Evolutionary conservation across 2,797 vertebrate species (phyloP), one percentile per base, ranked within the genome.

Genomic region (Linurgus olivaceus): DNA sequence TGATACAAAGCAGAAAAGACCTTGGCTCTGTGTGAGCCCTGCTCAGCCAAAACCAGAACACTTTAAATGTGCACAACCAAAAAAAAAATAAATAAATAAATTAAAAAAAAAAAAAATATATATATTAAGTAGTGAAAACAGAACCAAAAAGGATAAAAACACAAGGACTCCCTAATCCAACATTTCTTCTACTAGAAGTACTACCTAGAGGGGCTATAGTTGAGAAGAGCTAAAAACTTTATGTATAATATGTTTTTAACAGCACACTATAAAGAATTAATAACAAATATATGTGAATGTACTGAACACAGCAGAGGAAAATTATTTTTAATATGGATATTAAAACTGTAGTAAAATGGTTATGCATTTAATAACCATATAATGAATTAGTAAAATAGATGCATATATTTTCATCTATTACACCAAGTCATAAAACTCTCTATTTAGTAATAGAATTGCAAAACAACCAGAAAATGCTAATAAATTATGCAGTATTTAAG

Each of bases 261-360:
- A 9, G 19, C 5, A 31, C 40, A 14, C 1, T 19, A 5, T 44
- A 26, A 74, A 58, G 9, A 70, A 61, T 55, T 74, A 47, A 25
- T 29, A 71, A 31, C 9, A 80, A 77, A 66, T 44, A 29, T 0
- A 0, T 61, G 47, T 52, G 11, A 68, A n/a, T 12, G 2, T 45
- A 78, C 37, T 26, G 14, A 61, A 62, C 57, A 65, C 9, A 75
- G 33, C 44, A 57, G 50, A 76, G 26, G 15, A 78, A 81, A 45
- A 21, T 80, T 45, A 13, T 47, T 57, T 92, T 88, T 83, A 78
- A 62, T 75, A 45, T 77, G 26, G 18, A 10, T 40, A 77, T 81
- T 93, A 66, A 83, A 93, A 68, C 25, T 28, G 8, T 24, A 78
- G 10, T 17, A 15, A 81, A 90, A 73, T 47, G 25, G 6, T 58